Base-by-base conservation (phyloP, 92 coral and sea anemone species). In the Porites lobata region DNA sequence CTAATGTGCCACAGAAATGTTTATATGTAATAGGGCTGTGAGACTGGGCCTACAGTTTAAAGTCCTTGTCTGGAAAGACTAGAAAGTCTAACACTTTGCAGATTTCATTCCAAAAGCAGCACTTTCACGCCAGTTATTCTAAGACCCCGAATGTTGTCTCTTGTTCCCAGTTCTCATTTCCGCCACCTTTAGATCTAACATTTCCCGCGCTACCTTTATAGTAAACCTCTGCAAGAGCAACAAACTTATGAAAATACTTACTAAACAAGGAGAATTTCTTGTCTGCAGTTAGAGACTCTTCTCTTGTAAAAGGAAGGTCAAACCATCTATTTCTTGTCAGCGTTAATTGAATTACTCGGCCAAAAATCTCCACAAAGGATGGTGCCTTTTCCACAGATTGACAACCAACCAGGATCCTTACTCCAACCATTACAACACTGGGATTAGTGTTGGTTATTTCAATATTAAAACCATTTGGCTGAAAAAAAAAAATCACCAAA, bases 391-490 rank as follows among this genome's bases (percentile, higher is more conserved):
- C 99, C 59, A 92, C 73, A 13, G 98, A 93, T 69, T 95, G 99
- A 89, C 99, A 97, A 69, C 99, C 99, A 65, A 97, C 92, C 24
- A 95, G 82, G 22, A 97, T 92, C 57, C 99, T 82, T 26, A 96
- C 91, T 5, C 99, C 98, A 14, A 97, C 98, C 95, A 97, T 94
- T 17, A 97, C 98, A 71, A 94, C 83, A 6, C 98, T 92, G 9
- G 96, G 99, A 69, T 96, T 97, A 65, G 97, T 94, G 94, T 97
- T 97, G 66, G 96, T 95, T 50, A 97, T 92, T 62, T 96, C 98
- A 69, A 97, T 92, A n/a, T 96, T 92, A 51, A 97, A 97, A 24
- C 99, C 96, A 86, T 91, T 94, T 38, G 96, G 98, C 99, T 97
- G 95, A 72, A 61, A 77, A 29, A 29, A 32, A 59, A 75, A 79